Evolutionary conservation across 2,888 invertebrate genomes (phyloP).

Genomic region (Drosophila robusta): DNA sequence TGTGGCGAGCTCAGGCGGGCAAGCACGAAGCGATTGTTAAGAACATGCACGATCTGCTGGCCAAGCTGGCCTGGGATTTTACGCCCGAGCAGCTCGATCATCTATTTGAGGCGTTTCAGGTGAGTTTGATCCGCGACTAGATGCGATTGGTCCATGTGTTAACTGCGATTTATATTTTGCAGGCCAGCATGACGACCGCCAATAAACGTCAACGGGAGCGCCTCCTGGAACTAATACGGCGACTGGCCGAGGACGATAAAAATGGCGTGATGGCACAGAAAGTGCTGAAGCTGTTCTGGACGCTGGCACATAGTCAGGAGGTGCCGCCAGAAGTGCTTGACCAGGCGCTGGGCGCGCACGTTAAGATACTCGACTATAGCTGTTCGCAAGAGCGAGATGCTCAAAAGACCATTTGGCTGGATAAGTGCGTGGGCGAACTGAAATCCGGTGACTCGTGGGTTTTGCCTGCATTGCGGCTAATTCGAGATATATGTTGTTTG

Average conservation of each 20-base stretch:
- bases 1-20: constrained; percentile 98
- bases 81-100: constrained; percentile 98
- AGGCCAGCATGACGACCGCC: constrained; percentile 97
- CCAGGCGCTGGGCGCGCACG: constrained; percentile 96
- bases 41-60: constrained; percentile 97
- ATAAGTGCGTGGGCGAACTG: constrained; percentile 97
- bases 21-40: constrained; percentile 99
- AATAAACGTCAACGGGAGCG: constrained; percentile 98
- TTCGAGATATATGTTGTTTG: constrained; percentile 96
- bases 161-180: constrained; percentile 54
- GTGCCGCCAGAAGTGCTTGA: constrained; percentile 99
- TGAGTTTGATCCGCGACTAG: constrained; percentile 81
- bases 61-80: constrained; percentile 99
- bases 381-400: constrained; percentile 98
- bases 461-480: constrained; percentile 96
- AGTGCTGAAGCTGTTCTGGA: constrained; percentile 98
- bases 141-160: not conserved
- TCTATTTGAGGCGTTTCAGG: constrained; percentile 98
- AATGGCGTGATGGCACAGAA: constrained; percentile 99
- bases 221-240: constrained; percentile 95
- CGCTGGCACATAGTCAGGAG: constrained; percentile 97
- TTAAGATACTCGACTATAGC: constrained; percentile 98
- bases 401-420: constrained; percentile 97
- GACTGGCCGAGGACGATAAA: constrained; percentile 98
- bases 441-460: constrained; percentile 96